Conservation (phyloP, 2,888 invertebrate species). For the Aporophyla nigra region DNA sequence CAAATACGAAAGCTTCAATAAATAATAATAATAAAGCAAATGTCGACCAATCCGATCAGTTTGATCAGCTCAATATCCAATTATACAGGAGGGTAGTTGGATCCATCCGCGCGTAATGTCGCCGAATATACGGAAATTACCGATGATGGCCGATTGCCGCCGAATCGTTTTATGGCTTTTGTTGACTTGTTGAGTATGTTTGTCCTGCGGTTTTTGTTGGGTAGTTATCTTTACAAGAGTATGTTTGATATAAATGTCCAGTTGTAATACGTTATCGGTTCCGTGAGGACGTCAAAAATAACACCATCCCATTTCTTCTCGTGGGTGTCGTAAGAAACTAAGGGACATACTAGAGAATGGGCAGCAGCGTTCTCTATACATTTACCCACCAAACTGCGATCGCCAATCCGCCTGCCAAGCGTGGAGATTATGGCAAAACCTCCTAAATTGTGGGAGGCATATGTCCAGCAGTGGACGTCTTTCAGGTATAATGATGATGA, state of each 20-base stretch:
- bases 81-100: constrained; percentile 33
- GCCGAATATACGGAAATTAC: constrained; percentile 37
- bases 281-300: no score
- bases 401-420: no score
- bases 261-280: neutral
- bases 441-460: no score
- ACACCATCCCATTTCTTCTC: no score
- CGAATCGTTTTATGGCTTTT: constrained; percentile 30
- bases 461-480: no score
- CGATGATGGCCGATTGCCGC: constrained; percentile 30
- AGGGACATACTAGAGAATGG: no score
- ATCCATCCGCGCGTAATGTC: constrained; percentile 24
- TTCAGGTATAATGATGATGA: no score
- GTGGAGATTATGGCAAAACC: no score
- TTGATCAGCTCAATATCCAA: constrained; percentile 44
- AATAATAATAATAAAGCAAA: constrained; percentile 48
- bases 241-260: neutral
- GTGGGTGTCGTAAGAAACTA: no score
- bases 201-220: constrained; percentile 5
- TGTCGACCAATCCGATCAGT: constrained; percentile 13
- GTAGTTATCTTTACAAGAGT: neutral
- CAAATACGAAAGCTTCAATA: constrained; percentile 34
- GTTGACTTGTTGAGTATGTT: constrained; percentile 27
- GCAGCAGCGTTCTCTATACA: no score
- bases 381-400: no score